These are phyloP conservation scores for Meandrusa payeni DNA, from an alignment of 2,888 invertebrate genomes.

Conservation along the genomic window DNA sequence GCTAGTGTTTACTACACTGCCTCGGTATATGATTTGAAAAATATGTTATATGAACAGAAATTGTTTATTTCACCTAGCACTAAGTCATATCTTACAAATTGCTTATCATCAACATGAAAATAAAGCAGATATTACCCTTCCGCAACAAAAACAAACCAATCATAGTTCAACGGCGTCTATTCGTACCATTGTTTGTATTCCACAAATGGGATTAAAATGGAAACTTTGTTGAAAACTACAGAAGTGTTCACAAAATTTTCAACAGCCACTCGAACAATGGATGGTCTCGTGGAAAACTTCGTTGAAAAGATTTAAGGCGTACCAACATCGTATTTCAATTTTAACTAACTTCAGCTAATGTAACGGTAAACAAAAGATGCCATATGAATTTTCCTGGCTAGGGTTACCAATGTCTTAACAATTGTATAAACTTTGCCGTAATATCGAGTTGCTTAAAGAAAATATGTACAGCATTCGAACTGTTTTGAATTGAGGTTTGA, in stretches of 20 bases:
- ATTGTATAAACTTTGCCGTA: too few species aligned
- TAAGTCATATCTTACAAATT: constrained; percentile 10
- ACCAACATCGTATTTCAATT: constrained; percentile 4
- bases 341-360: background rate
- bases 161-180: constrained; percentile 13
- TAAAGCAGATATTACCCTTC: constrained; percentile 21
- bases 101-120: constrained; percentile 16
- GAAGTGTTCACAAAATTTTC: constrained; percentile 22
- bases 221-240: constrained; percentile 24
- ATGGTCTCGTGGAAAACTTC: constrained; percentile 13
- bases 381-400: background rate
- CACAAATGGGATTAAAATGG: constrained; percentile 24
- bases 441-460: too few species aligned
- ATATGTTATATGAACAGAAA: constrained; percentile 12
- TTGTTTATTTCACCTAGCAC: constrained; percentile 9
- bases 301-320: constrained; percentile 3
- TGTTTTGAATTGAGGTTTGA: too few species aligned
- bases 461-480: too few species aligned
- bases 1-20: too few species aligned
- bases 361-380: background rate
- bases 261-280: constrained; percentile 14
- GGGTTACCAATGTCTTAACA: too few species aligned
- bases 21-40: constrained; percentile 3
- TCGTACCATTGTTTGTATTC: constrained; percentile 18
- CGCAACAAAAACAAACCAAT: constrained; percentile 19